A percentile compares a stretch with the other conserved stretches of the same genome.
phyloP scores from a whole-genome alignment of 1,140 invertebrate species.

The Ostrea denselamellosa region DNA sequence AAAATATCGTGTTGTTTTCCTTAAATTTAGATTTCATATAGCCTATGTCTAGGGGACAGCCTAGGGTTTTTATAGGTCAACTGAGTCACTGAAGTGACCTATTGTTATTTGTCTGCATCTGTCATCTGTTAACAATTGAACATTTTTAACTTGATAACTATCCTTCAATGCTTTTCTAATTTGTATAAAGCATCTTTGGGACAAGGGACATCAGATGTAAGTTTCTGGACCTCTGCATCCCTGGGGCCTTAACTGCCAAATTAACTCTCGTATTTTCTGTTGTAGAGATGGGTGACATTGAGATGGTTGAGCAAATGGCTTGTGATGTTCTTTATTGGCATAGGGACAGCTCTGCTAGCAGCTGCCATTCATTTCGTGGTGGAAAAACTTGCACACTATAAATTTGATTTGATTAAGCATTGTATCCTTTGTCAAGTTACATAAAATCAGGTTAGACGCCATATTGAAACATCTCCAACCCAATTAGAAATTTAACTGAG shows the following conservation, averaged over 20 bases:
- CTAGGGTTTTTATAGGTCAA: too few species aligned
- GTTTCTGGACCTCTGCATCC: too few species aligned
- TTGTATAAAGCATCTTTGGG: too few species aligned
- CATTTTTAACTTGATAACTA: too few species aligned
- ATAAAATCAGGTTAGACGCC: background rate
- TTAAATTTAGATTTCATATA: background rate
- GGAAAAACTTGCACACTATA: constrained; percentile 89
- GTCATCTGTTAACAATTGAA: too few species aligned
- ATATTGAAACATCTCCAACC: too few species aligned
- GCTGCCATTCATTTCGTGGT: constrained; percentile 93
- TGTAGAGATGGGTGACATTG: constrained; percentile 67
- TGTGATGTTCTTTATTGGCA: constrained; percentile 94
- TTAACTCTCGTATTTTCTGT: background rate
- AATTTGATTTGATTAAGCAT: constrained; percentile 84
- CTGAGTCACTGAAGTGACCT: too few species aligned
- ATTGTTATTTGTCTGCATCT: too few species aligned
- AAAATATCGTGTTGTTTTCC: background rate
- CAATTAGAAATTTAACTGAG: too few species aligned
- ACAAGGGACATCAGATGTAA: too few species aligned
- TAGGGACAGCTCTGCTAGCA: constrained; percentile 93
- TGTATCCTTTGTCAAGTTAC: constrained; percentile 83
- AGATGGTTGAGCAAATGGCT: constrained; percentile 86
- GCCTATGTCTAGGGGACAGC: background rate
- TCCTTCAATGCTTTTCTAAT: too few species aligned
- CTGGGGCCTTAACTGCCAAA: too few species aligned